Base-by-base conservation (phyloP, 1,140 invertebrate species). In the Epicauta chinensis region DNA sequence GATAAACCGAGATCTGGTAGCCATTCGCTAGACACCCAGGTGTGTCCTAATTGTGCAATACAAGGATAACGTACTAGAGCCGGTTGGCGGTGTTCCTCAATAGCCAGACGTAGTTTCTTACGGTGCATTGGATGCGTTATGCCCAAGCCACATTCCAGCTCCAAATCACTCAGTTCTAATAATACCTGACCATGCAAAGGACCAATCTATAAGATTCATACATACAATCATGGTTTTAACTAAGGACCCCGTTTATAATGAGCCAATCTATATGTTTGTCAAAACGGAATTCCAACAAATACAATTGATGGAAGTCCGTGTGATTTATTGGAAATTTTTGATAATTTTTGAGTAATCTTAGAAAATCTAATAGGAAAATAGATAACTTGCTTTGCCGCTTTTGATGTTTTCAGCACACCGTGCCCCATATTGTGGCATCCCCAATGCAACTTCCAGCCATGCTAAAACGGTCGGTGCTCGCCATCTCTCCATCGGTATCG, bases 21-120 rank as follows among this genome's bases (percentile, higher is more conserved):
- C 90, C 91, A 95, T 64, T 93, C 89, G 7, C 86, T 86, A 14
- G 89, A 87, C 3, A 95, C 89, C 91, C 91, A 96, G 2, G 87
- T 89, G 69, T 93, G 91, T 29, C 86, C 86, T 37, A 95, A 75
- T 60, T 89, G 84, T 16, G 84, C 84, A 54, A 93, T 91, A 63
- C 83, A 85, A 0, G 91, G 89, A 74, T 91, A 93, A 56, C 89
- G 77, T 42, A 93, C 88, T 54, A 87, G 75, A 64, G 86, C 81
- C 0, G 91, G 91, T 55, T 92, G 81, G 40, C 92, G 70, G 52
- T 93, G 86, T 69, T 95, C 91, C 65, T 97, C 93, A 57, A 97
- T 94, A 14, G 93, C 92, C 53, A 97, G 76, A n/a, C 92, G 77
- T 29, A 97, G 73, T 66, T 96, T 97, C 72, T 93, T 91, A 53